Evolutionary conservation across 2,113 vertebrate species (phyloP).

Genomic region (Numenius arquata): DNA sequence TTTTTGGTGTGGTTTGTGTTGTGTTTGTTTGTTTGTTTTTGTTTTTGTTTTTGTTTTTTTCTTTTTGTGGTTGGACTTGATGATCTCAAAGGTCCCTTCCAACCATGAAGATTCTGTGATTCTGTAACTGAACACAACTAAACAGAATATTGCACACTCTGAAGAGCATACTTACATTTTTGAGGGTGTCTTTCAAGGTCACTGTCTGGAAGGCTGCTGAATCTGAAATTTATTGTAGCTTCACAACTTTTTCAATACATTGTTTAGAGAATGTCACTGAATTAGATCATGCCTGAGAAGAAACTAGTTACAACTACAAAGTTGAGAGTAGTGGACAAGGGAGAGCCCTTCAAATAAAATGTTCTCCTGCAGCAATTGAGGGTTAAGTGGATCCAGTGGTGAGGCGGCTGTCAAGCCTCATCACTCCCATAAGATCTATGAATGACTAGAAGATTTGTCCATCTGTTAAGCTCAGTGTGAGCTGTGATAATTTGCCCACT

Average conservation of each 20-base stretch:
- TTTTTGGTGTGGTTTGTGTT: too few species aligned
- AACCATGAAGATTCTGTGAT: too few species aligned
- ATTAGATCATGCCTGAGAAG: background rate
- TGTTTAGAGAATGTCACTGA: background rate
- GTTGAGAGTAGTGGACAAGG: background rate
- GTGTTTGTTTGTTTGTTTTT: too few species aligned
- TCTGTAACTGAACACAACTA: background rate
- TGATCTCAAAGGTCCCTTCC: too few species aligned
- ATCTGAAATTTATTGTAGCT: background rate
- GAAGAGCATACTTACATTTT: background rate
- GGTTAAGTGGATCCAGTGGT: background rate
- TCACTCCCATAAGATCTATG: background rate
- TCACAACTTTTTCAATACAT: background rate
- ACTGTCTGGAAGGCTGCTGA: background rate
- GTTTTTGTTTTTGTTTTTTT: too few species aligned
- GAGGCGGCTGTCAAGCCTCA: rapidly evolving
- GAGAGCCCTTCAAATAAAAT: background rate
- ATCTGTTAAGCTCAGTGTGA: background rate
- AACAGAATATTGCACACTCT: background rate
- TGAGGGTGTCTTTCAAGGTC: background rate
- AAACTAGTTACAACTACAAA: background rate
- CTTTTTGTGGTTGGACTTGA: too few species aligned
- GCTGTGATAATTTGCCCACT: background rate
- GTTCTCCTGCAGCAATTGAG: background rate
- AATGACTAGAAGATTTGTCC: background rate